Percentiles rank a stretch among this genome's conserved stretches.
Conservation (phyloP, 2,797 vertebrate genomes). For the Gila robusta region DNA sequence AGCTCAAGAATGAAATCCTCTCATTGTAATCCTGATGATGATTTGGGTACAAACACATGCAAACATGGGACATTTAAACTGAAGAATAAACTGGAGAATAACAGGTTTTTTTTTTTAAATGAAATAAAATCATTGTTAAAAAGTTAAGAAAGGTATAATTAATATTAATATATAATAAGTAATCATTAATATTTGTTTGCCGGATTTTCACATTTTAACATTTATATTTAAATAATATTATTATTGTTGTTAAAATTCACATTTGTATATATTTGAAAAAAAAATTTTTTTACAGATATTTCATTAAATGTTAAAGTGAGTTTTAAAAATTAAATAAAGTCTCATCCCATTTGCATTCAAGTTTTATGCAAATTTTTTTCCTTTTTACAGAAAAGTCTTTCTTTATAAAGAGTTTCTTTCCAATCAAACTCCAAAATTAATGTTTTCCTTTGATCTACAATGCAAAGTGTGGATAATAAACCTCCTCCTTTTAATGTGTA, state of each 20-base stretch:
- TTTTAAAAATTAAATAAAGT: not conserved
- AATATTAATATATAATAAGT: not conserved
- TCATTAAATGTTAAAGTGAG: not conserved
- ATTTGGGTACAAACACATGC: conserved; percentile 15
- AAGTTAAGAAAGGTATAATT: not conserved
- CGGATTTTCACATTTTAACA: not conserved
- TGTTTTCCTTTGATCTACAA: conserved; percentile 3
- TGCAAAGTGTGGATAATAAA: not conserved
- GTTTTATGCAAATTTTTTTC: not conserved
- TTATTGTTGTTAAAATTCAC: not conserved
- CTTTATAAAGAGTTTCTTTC: not conserved
- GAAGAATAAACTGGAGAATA: not conserved
- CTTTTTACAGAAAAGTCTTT: not conserved
- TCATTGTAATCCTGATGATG: conserved; percentile 5
- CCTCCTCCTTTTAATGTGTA: not conserved
- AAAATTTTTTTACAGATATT: too few relatives aligned
- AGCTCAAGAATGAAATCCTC: conserved; percentile 39
- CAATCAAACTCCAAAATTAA: not conserved
- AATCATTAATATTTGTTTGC: not conserved
- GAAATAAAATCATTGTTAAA: not conserved
- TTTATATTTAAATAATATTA: not conserved
- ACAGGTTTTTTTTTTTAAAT: too few relatives aligned
- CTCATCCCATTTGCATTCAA: not conserved
- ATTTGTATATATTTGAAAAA: not conserved
- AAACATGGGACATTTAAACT: not conserved